Evolutionary conservation across 35 echinoderm and acorn worm species (phyloP), one percentile per base, ranked within the genome.

Genomic region (Apostichopus californicus): DNA sequence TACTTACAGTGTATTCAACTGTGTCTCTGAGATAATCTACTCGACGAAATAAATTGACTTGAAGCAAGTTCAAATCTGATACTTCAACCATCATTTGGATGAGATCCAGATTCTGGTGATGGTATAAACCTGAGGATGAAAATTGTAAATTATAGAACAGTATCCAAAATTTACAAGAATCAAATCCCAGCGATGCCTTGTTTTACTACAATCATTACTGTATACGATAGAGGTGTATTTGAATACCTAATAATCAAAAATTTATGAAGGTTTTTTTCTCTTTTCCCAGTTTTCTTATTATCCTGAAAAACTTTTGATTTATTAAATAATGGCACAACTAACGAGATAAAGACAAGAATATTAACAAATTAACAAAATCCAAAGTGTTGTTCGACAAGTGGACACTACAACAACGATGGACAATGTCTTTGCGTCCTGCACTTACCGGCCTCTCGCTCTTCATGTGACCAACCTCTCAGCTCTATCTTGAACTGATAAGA

Each of bases 1-100:
- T 58, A 85, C 81, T 85, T 58, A 85, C 81, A 56, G 55, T 59
- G 57, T 85, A 85, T 59, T 85, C 81, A 20, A 85, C 81, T 23
- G 18, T 85, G 17, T 85, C 56, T 58, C 81, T 56, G 14, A 85
- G 55, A 59, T 85, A 58, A 6, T 22, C 55, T 14, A 85, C 81
- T n/a, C 54, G 11, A 9, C 81, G 55, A 8, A 9, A 54, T 85
- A 85, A 85, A 56, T 85, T n/a, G 6, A 85, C 81, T 85, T 85
- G 81, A 0, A 85, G 81, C 81, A 85, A n/a, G 54, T 85, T 55
- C 52, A 85, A 8, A 14, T 59, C 55, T n/a, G 81, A 54, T n/a
- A 85, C 81, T 85, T 85, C 81, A 18, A 85, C 81, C 56, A 85
- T 54, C 55, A 85, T 21, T 18, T 55, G 17, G 8, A 85, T 56